Base-by-base conservation (phyloP, 2,797 vertebrate genomes). In the Chrysolophus pictus region DNA sequence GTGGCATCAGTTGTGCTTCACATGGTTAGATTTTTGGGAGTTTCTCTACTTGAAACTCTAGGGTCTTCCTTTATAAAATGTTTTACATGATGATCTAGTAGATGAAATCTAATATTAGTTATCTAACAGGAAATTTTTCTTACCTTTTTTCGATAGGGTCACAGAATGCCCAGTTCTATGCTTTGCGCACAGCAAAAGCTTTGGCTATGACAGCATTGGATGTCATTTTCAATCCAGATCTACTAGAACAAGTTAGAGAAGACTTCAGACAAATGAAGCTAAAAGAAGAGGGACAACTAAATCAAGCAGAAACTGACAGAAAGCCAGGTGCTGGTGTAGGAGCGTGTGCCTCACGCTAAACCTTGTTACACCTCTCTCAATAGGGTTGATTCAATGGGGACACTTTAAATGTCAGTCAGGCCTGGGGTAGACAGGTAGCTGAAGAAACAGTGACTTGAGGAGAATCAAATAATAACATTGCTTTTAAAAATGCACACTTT, bases 181-280 rank as follows among this genome's bases (percentile, higher is more conserved):
- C 98, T 87, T 97, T 99, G 97, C 98, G 98, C 93, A 98, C 98
- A 28, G 98, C 98, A 82, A 98, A 98, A 95, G 98, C 98, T 74
- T 96, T 99, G 97, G 98, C 98, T 18, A 99, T 99, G 98, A 99
- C 99, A 85, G 98, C 98, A 19, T 95, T 99, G 96, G 98, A 99
- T 89, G 97, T 99, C 7, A 95, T 98, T 72, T 98, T 98, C 97
- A 97, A 98, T 67, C 98, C 98, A 29, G 97, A 97, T 63, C 94
- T 98, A 63, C 91, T 98, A 41, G 96, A 98, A 92, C 97, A 87
- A 82, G 87, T 98, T 87, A 98, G 94, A 86, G 97, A 98, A 23
- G 98, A 99, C 90, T 99, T 98, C n/a, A 97, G 91, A 51, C 91
- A 97, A 77, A 86, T 87, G 79, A 98, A 97, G 75, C 96, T 97